Evolutionary conservation across 2,113 vertebrate species (phyloP).

Genomic region (Promerops cafer): DNA sequence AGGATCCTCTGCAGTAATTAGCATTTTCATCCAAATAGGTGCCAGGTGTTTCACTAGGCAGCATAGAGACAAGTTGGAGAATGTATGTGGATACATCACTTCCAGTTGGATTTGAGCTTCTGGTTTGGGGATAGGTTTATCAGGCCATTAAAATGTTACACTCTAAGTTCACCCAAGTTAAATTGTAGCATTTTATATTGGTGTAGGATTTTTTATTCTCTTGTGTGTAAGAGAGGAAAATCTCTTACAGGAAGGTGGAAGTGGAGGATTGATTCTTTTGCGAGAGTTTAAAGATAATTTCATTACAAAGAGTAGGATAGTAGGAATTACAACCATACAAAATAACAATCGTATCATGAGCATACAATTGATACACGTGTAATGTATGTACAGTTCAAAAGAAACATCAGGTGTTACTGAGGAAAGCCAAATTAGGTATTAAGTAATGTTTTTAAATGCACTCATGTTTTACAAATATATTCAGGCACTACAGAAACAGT

Average conservation of each 20-base stretch:
- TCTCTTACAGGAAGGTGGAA: neutral
- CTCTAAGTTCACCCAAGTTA: neutral
- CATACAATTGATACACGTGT: neutral
- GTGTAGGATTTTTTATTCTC: neutral
- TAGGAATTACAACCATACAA: neutral
- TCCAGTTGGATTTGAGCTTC: neutral
- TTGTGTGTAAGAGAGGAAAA: neutral
- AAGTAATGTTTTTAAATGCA: neutral
- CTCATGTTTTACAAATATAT: neutral
- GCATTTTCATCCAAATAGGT: neutral
- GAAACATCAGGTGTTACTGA: neutral
- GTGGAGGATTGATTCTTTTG: neutral
- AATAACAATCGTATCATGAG: neutral
- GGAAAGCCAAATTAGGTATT: neutral
- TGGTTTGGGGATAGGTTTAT: neutral
- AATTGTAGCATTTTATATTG: neutral
- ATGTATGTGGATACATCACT: neutral
- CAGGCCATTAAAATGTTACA: neutral
- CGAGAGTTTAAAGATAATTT: neutral
- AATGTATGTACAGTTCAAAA: neutral
- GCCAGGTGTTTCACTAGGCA: neutral
- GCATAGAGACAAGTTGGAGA: neutral
- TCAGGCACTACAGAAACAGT: neutral
- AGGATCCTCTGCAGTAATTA: neutral
- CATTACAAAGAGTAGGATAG: neutral